Evolutionary conservation across 2,888 invertebrate species (phyloP), one percentile per base, ranked within the genome.

Genomic region (Pasiphila rectangulata): DNA sequence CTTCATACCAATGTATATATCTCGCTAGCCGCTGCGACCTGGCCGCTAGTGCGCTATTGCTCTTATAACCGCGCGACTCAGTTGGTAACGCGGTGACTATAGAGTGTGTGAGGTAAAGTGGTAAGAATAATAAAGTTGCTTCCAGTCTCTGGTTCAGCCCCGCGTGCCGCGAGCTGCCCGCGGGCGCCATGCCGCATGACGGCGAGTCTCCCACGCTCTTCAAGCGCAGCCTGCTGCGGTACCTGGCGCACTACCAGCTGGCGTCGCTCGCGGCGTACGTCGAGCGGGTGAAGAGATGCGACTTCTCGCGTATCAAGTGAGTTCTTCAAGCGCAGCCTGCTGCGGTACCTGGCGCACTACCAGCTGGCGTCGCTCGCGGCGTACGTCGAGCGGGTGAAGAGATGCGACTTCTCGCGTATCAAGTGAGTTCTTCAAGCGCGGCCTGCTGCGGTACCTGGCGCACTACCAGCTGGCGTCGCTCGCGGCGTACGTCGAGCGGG

Each of bases 91-190:
- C n/a, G n/a, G n/a, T n/a, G n/a, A n/a, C n/a, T n/a, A n/a, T n/a
- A n/a, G n/a, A n/a, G n/a, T n/a, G n/a, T n/a, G n/a, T n/a, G n/a
- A n/a, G n/a, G n/a, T n/a, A n/a, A n/a, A n/a, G n/a, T n/a, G n/a
- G n/a, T n/a, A n/a, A n/a, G n/a, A n/a, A n/a, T n/a, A n/a, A n/a
- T n/a, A n/a, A 6, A 21, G 3, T 21, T 6, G 5, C 24, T 17
- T 19, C 9, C 10, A 96, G 96, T 0, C 79, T 98, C 5, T 98
- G 98, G 98, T 90, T 98, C 19, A 96, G 97, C 69, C 97, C 97
- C 0, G 73, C 90, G 20, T 93, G 97, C 60, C 93, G 94, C 0
- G 88, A 84, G 27, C 68, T 96, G 36, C 89, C 92, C 0, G 68
- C 88, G 1, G 79, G 81, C 1, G 81, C 91, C 1, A 77, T 79